Percentiles rank a stretch among this genome's conserved stretches.
These are phyloP conservation scores for Nycteola revayana DNA, from an alignment of 2,888 invertebrate genomes.

Conservation along the genomic window DNA sequence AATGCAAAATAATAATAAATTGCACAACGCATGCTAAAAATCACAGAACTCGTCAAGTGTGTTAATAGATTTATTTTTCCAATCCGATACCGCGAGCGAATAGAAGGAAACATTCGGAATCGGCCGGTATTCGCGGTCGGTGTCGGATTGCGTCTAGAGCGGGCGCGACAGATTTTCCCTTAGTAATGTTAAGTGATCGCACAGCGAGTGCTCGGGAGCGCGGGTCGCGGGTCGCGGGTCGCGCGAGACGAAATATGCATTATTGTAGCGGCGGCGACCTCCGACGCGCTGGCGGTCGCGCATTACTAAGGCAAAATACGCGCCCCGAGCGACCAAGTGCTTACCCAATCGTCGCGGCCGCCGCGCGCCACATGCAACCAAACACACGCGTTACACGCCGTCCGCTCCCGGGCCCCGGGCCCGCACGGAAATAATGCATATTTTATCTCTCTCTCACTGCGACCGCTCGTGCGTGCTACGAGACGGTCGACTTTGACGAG, in stretches of 20 bases:
- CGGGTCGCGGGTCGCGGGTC: slow-evolving; percentile 36
- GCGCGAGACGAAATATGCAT: slow-evolving; percentile 77
- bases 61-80: slow-evolving; percentile 42
- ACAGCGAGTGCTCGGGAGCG: slow-evolving; percentile 32
- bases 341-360: slow-evolving; percentile 59
- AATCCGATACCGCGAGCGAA: slow-evolving; percentile 51
- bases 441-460: slow-evolving; percentile 56
- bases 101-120: slow-evolving; percentile 1
- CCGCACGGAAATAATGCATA: slow-evolving; percentile 62
- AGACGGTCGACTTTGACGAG: slow-evolving; percentile 1
- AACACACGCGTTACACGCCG: slow-evolving; percentile 52
- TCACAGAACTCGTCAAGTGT: slow-evolving; percentile 48
- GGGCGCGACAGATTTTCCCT: slow-evolving; percentile 74
- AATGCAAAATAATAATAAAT: slow-evolving; percentile 48
- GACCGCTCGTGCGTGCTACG: slow-evolving; percentile 12
- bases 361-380: slow-evolving; percentile 67
- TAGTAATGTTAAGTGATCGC: slow-evolving; percentile 69
- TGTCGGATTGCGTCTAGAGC: slow-evolving; percentile 51
- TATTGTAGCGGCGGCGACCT: slow-evolving; percentile 56
- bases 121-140: slow-evolving; percentile 37
- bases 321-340: slow-evolving; percentile 48
- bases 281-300: too few species aligned
- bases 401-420: slow-evolving; percentile 19
- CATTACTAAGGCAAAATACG: slow-evolving; percentile 78
- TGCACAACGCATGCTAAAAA: slow-evolving; percentile 58